Evolutionary conservation across 2,888 invertebrate species (phyloP), one percentile per base, ranked within the genome.

Genomic region (Himalopsyche anomala): DNA sequence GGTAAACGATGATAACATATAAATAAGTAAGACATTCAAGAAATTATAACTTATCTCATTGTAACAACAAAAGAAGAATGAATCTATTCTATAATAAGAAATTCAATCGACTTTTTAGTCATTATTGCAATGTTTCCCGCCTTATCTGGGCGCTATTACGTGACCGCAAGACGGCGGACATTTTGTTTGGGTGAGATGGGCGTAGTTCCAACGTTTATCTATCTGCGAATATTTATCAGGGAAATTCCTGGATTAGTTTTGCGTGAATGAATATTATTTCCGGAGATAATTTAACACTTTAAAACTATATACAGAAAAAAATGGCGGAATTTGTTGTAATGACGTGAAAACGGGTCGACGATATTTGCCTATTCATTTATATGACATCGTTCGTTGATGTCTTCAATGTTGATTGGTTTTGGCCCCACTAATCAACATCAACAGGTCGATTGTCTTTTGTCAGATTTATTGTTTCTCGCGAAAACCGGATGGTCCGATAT

Each of bases 401-500:
- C 6, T 15, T 51, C 15, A 51, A 51, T 51, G 51, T 62, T 62
- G 62, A 62, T 19, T 62, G 62, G 28, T 19, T 62, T 19, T 15
- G 19, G 28, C 62, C 62, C 51, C 15, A 4, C 51, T 51, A 51
- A 51, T 62, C 62, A 19, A 28, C 62, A 62, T 19, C 62, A 19
- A 62, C 62, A 28, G 62, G 62, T 28, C 62, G 62, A 62, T 62
- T 62, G 62, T 62, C 62, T 19, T 62, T 19, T 19, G 62, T 62
- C 62, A 5, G 51, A 51, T 51, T 51, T 15, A 51, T 51, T 51
- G 51, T 51, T 51, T 62, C 62, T 9, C 62, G 62, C 62, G 62
- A 62, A 62, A 62, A 62, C 62, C 62, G 62, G 62, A 62, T 62
- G 62, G 62, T 62, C 19, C 62, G 62, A 62, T 62, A 62, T 62